Percentiles rank a stretch among this genome's conserved stretches.
These are phyloP conservation scores for Sander vitreus DNA, from an alignment of 2,113 vertebrate species.

Conservation along the genomic window DNA sequence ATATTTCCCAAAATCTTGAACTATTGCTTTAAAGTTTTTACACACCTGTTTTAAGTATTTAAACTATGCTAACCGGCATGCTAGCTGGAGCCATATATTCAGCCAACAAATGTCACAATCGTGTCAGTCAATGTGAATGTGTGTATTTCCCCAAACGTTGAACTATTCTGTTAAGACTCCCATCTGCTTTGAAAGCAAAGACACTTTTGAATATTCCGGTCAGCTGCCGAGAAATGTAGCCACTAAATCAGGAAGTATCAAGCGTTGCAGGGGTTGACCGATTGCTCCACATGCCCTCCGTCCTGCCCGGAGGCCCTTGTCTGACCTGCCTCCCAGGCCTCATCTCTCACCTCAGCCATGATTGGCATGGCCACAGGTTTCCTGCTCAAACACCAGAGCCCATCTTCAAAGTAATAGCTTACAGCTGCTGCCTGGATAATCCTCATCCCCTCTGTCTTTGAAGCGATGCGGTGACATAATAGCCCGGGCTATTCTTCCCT, in stretches of 20 bases:
- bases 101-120: not conserved
- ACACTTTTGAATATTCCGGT: not conserved
- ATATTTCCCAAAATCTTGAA: not conserved
- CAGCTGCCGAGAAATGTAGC: constrained; percentile 43
- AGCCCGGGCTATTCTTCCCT: constrained; percentile 78
- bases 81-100: not conserved
- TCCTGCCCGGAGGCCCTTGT: constrained; percentile 69
- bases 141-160: not conserved
- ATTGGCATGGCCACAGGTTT: constrained; percentile 86
- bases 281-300: constrained; percentile 70
- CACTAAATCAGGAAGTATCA: constrained; percentile 58
- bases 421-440: constrained; percentile 89
- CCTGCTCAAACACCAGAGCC: constrained; percentile 72
- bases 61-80: not conserved
- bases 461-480: constrained; percentile 87
- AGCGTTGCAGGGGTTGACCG: constrained; percentile 44
- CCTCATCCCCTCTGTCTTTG: constrained; percentile 78
- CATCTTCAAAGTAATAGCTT: constrained; percentile 96
- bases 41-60: not conserved
- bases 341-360: constrained; percentile 88
- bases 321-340: constrained; percentile 83
- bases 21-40: not conserved
- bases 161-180: not conserved
- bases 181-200: constrained; percentile 10
- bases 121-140: not conserved